Percentiles rank a stretch among this genome's conserved stretches.
Conservation (phyloP, 2,113 vertebrate species). For the Cynoglossus semilaevis region DNA sequence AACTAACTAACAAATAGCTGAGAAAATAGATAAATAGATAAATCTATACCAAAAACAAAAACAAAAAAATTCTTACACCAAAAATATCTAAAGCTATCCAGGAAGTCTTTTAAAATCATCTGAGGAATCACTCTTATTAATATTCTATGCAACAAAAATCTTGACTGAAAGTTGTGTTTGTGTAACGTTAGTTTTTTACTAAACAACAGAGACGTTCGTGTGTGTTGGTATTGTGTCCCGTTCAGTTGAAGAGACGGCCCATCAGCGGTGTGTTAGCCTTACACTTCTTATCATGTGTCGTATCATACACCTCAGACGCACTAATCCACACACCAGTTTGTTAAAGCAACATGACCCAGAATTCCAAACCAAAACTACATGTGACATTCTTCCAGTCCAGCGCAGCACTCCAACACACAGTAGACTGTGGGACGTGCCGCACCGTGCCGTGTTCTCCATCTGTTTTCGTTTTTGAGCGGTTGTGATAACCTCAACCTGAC, state of each 20-base stretch:
- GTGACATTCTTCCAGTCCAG: constrained; percentile 60
- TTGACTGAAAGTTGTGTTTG: no score
- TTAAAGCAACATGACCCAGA: constrained; percentile 56
- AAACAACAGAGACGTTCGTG: no score
- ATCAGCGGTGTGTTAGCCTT: constrained; percentile 17
- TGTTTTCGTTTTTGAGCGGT: constrained; percentile 73
- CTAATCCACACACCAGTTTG: constrained; percentile 41
- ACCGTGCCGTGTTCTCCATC: constrained; percentile 61
- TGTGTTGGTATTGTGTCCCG: neutral
- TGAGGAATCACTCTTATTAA: no score
- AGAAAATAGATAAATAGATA: no score
- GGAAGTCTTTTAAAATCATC: no score
- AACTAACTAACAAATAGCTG: no score
- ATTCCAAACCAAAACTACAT: constrained; percentile 50
- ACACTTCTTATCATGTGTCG: constrained; percentile 40
- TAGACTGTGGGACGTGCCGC: constrained; percentile 56
- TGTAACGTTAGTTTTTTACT: no score
- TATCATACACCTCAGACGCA: constrained; percentile 23
- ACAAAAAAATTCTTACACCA: no score
- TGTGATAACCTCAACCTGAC: constrained; percentile 74
- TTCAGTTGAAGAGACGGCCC: neutral
- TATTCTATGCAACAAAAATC: no score
- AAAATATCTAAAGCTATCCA: no score
- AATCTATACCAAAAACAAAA: no score
- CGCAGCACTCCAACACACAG: constrained; percentile 58